These are phyloP conservation scores for Entomobrya proxima DNA, from an alignment of 2,888 invertebrate genomes.

Conservation along the genomic window DNA sequence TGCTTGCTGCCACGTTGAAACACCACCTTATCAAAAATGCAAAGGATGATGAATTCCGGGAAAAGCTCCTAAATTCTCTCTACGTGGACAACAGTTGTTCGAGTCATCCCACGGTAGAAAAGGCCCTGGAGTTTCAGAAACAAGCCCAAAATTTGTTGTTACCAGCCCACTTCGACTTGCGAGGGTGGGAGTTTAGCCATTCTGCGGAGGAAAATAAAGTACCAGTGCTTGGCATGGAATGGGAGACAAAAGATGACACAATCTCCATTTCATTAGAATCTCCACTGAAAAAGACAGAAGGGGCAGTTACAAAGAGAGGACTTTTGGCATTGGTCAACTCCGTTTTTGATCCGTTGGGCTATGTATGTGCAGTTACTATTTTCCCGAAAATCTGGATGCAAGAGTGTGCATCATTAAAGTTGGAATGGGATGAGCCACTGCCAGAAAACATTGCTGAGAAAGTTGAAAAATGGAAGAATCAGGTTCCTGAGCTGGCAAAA, in stretches of 20 bases:
- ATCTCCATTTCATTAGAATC: neutral
- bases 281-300: neutral
- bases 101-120: neutral
- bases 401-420: conserved; percentile 31
- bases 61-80: neutral
- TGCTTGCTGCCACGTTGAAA: conserved; percentile 4
- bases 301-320: conserved; percentile 33
- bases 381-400: conserved; percentile 67
- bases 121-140: neutral
- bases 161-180: neutral
- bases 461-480: conserved; percentile 71
- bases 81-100: conserved; percentile 21
- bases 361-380: conserved; percentile 9
- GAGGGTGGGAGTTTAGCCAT: conserved; percentile 12
- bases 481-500: conserved; percentile 55
- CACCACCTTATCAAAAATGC: neutral
- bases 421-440: conserved; percentile 65
- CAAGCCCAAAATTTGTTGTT: neutral
- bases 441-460: neutral
- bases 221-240: neutral
- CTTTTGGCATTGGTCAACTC: conserved; percentile 29
- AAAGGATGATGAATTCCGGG: neutral
- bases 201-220: neutral
- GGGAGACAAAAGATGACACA: neutral
- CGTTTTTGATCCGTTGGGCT: conserved; percentile 47